Evolutionary conservation across 2,888 invertebrate genomes (phyloP).

Genomic region (Diplazon laetatorius): DNA sequence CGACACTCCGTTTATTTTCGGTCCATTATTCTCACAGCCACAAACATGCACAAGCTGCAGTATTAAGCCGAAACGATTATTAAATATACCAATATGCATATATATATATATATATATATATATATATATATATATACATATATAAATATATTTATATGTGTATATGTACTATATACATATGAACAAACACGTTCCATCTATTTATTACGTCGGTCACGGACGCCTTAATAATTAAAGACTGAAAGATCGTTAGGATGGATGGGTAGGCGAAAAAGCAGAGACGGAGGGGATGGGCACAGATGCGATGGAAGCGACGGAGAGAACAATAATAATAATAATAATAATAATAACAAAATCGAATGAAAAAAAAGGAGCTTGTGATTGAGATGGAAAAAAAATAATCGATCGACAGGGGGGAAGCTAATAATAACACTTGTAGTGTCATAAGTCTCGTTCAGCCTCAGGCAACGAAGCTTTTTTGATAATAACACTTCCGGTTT

Average conservation of each 20-base stretch:
- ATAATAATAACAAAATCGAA: neutral
- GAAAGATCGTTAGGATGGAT: slow-evolving; percentile 46
- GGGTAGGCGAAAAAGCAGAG: slow-evolving; percentile 48
- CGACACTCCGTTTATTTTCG: slow-evolving; percentile 34
- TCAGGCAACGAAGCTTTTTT: slow-evolving; percentile 66
- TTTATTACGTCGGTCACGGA: slow-evolving; percentile 53
- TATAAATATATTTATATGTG: neutral
- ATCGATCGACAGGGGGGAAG: neutral
- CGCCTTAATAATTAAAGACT: slow-evolving; percentile 55
- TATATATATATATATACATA: neutral
- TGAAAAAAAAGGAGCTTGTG: slow-evolving; percentile 1
- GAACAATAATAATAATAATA: neutral
- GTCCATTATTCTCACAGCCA: slow-evolving; percentile 35
- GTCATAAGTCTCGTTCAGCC: slow-evolving; percentile 32
- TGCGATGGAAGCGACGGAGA: slow-evolving; percentile 15
- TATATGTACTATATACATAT: neutral
- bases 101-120: slow-evolving; percentile 54
- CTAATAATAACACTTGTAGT: slow-evolving; percentile 43
- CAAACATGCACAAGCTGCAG: slow-evolving; percentile 42
- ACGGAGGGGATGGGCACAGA: slow-evolving; percentile 27
- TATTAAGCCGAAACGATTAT: slow-evolving; percentile 60
- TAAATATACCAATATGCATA: slow-evolving; percentile 51
- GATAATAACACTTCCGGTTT: neutral
- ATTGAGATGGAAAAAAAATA: slow-evolving; percentile 18
- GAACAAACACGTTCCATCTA: slow-evolving; percentile 46